These are phyloP conservation scores for Mycetomoellerius zeteki DNA, from an alignment of 1,140 invertebrate genomes.

Conservation along the genomic window DNA sequence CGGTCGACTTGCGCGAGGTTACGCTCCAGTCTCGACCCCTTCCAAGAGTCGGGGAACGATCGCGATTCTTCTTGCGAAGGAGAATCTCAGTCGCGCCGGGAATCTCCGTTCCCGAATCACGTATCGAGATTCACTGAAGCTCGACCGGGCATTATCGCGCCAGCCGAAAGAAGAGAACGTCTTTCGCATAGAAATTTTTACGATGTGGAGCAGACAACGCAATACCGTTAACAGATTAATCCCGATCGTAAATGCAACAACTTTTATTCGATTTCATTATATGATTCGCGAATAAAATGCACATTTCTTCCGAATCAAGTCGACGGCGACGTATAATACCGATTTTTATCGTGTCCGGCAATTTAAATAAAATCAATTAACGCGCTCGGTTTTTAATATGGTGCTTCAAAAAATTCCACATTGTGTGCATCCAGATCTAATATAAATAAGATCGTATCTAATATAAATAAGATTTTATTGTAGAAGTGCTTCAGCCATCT, in stretches of 20 bases:
- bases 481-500: constrained; percentile 77
- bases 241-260: constrained; percentile 22
- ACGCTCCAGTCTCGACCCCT: constrained; percentile 59
- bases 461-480: constrained; percentile 85
- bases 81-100: constrained; percentile 51
- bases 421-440: constrained; percentile 76
- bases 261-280: constrained; percentile 29
- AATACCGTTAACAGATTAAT: constrained; percentile 47
- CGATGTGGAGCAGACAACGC: background rate
- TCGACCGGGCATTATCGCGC: constrained; percentile 35
- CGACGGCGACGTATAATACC: background rate
- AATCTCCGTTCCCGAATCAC: constrained; percentile 60
- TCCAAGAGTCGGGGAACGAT: constrained; percentile 58
- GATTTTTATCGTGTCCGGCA: background rate
- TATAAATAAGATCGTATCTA: constrained; percentile 83
- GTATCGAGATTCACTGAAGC: constrained; percentile 23
- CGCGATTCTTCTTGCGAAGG: constrained; percentile 40
- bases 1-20: constrained; percentile 48
- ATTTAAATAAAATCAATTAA: constrained; percentile 80
- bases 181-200: constrained; percentile 41
- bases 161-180: background rate
- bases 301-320: background rate
- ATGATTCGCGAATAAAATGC: background rate
- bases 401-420: constrained; percentile 53
- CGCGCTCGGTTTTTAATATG: constrained; percentile 39